Evolutionary conservation across 2,113 vertebrate species (phyloP).

Genomic region (Cepphus grylle): DNA sequence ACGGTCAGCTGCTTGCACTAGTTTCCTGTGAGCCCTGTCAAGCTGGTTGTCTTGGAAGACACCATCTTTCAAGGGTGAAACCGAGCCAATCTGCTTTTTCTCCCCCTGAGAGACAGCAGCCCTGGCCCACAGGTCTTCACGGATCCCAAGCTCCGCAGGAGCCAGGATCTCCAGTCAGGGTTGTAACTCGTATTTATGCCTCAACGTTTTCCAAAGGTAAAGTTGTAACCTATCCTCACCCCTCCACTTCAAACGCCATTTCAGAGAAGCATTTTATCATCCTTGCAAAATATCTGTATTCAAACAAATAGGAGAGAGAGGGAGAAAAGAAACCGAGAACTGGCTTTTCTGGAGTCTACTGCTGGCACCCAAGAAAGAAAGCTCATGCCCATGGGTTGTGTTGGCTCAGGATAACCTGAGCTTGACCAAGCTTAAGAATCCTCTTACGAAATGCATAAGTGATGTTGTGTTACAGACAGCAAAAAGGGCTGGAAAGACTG

Average conservation of each 20-base stretch:
- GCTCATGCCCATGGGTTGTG: not conserved
- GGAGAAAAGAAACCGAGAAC: not conserved
- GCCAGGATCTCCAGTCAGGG: not conserved
- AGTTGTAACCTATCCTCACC: not conserved
- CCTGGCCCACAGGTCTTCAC: not conserved
- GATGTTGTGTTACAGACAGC: not conserved
- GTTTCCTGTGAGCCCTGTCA: not conserved
- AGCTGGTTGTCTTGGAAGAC: not conserved
- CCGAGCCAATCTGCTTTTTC: not conserved
- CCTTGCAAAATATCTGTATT: not conserved
- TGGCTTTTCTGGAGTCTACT: not conserved
- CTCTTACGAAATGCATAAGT: not conserved
- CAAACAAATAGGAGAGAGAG: not conserved
- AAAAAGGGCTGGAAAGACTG: not conserved
- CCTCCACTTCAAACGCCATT: not conserved
- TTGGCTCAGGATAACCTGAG: not conserved
- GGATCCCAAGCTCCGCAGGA: fast-evolving
- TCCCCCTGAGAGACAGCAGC: too few relatives aligned
- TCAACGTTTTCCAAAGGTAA: not conserved
- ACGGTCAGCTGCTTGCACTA: not conserved
- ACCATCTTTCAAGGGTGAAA: not conserved
- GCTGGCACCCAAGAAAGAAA: not conserved
- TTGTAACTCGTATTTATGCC: not conserved
- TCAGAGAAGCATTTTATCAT: not conserved
- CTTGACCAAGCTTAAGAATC: not conserved